Percentiles rank a stretch among this genome's conserved stretches.
phyloP scores from a whole-genome alignment of 2,113 vertebrate species.

The Platycercus adscitus region DNA sequence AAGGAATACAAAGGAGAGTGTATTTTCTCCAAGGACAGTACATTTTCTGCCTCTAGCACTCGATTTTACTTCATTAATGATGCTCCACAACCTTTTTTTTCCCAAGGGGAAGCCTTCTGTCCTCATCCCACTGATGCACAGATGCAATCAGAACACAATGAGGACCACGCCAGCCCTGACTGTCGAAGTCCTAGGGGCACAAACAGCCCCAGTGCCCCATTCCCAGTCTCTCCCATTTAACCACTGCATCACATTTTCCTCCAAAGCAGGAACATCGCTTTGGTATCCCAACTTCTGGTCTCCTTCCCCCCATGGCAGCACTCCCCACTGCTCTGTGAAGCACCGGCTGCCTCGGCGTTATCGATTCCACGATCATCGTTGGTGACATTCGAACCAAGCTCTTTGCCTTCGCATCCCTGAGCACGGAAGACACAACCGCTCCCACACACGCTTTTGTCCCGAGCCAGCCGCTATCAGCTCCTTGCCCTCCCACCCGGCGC shows the following conservation, averaged over 20 bases:
- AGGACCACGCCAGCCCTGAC: not conserved
- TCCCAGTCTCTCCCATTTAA: not conserved
- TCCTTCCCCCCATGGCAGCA: not conserved
- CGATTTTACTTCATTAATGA: not conserved
- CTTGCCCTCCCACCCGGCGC: not conserved
- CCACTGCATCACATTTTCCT: not conserved
- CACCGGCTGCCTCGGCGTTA: not conserved
- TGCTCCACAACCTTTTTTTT: not conserved
- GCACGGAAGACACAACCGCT: not conserved
- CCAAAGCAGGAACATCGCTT: not conserved
- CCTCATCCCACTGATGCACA: not conserved
- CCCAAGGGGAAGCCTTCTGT: not conserved
- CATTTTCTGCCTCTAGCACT: not conserved
- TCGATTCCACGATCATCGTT: not conserved
- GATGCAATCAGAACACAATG: not conserved
- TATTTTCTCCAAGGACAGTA: not conserved
- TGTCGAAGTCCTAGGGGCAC: not conserved
- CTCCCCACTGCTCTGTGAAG: not conserved
- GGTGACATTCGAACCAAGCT: not conserved
- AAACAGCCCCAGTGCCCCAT: not conserved
- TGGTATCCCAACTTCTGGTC: not conserved
- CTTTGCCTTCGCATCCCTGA: not conserved
- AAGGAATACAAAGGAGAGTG: not conserved
- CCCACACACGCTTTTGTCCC: not conserved
- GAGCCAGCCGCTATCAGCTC: not conserved